Conservation (phyloP, 2,797 vertebrate species). For the Helostoma temminkii region DNA sequence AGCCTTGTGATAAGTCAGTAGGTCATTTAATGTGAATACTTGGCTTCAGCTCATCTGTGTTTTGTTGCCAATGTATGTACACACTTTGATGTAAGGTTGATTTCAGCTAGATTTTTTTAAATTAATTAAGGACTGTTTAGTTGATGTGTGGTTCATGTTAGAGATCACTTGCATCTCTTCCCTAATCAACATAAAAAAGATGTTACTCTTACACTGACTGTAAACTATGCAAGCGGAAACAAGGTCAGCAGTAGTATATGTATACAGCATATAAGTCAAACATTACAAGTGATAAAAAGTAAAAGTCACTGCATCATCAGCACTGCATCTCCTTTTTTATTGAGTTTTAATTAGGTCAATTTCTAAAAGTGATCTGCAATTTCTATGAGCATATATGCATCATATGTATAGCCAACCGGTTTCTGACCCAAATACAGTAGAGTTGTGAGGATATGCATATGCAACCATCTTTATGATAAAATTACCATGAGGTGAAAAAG, state of each 20-base stretch:
- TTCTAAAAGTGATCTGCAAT: background rate
- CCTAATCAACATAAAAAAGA: constrained; percentile 4
- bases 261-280: background rate
- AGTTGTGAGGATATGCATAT: background rate
- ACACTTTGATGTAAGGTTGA: background rate
- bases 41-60: background rate
- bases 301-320: no score
- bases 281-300: no score
- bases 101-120: no score
- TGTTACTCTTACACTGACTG: background rate
- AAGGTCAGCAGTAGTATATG: background rate
- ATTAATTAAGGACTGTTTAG: no score
- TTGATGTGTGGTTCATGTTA: no score
- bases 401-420: constrained; percentile 11
- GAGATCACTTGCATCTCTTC: background rate
- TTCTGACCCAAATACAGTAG: no score
- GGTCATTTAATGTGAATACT: background rate
- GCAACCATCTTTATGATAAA: constrained; percentile 41
- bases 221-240: background rate
- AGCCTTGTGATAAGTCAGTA: background rate
- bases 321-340: background rate
- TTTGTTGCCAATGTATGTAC: background rate
- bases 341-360: background rate
- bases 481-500: constrained; percentile 43
- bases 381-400: background rate